Conservation (phyloP, 1,140 invertebrate species). For the Sycophaga agraensis region DNA sequence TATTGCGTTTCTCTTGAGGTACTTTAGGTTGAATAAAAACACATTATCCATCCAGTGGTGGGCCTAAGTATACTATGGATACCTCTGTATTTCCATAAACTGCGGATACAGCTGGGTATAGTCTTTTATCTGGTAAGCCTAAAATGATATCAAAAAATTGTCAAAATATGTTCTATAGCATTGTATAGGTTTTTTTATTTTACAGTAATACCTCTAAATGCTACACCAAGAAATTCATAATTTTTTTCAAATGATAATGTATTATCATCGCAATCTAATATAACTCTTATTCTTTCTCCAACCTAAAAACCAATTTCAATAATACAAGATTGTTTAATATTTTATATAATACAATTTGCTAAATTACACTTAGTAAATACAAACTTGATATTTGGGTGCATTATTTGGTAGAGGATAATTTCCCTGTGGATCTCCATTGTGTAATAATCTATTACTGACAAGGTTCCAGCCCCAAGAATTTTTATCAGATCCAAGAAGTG, state of each 20-base stretch:
- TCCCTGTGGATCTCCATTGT: conserved; percentile 94
- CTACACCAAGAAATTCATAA: conserved; percentile 97
- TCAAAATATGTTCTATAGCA: neutral
- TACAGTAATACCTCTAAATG: conserved; percentile 86
- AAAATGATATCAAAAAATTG: conserved; percentile 26
- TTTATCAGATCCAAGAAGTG: conserved; percentile 91
- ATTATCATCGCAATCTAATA: conserved; percentile 96
- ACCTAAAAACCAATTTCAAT: conserved; percentile 65
- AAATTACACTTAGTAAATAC: conserved; percentile 23
- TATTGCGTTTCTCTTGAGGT: conserved; percentile 24
- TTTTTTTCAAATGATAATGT: conserved; percentile 98
- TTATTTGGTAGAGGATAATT: conserved; percentile 96
- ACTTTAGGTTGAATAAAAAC: conserved; percentile 27
- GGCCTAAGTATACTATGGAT: conserved; percentile 98
- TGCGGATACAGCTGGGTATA: conserved; percentile 95
- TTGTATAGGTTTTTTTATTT: too few relatives aligned
- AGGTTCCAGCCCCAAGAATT: conserved; percentile 99
- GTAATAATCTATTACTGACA: conserved; percentile 94
- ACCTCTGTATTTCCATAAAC: conserved; percentile 99
- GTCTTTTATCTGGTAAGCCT: conserved; percentile 89
- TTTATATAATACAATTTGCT: neutral
- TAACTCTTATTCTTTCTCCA: conserved; percentile 93
- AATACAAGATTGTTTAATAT: neutral
- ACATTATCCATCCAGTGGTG: conserved; percentile 88
- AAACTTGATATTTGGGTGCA: conserved; percentile 95